These are phyloP conservation scores for Micronycteris hirsuta DNA, from an alignment of 2,113 vertebrate species.

Conservation along the genomic window DNA sequence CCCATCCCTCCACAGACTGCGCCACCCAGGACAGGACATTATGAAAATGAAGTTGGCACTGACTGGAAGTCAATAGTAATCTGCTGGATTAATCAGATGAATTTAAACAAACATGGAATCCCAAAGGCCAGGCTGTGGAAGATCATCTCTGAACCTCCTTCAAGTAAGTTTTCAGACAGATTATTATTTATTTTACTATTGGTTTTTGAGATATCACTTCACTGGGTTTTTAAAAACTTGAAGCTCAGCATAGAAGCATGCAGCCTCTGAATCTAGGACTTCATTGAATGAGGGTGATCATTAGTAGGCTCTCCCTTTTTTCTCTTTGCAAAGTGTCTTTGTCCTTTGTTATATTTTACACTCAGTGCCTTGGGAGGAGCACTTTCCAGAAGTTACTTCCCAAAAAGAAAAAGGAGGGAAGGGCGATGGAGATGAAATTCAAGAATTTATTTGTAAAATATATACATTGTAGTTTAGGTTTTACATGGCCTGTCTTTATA, in stretches of 20 bases:
- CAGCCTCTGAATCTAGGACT: neutral
- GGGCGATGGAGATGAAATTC: neutral
- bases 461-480: neutral
- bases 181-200: conserved; percentile 28
- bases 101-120: conserved; percentile 43
- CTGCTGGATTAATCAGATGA: neutral
- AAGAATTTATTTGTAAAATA: neutral
- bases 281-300: neutral
- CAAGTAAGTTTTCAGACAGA: conserved; percentile 71
- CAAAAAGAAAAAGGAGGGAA: neutral
- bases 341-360: conserved; percentile 5
- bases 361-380: neutral
- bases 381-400: neutral
- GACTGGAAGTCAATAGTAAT: conserved; percentile 67
- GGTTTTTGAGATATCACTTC: neutral
- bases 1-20: conserved; percentile 71
- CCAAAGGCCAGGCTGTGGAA: conserved; percentile 49
- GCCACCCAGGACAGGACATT: conserved; percentile 77
- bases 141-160: conserved; percentile 61
- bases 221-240: neutral
- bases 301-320: neutral
- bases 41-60: conserved; percentile 64
- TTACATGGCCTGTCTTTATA: neutral
- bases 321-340: conserved; percentile 11
- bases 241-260: neutral